phyloP scores from a whole-genome alignment of 2,888 invertebrate species.

The Xiphydria camelus region DNA sequence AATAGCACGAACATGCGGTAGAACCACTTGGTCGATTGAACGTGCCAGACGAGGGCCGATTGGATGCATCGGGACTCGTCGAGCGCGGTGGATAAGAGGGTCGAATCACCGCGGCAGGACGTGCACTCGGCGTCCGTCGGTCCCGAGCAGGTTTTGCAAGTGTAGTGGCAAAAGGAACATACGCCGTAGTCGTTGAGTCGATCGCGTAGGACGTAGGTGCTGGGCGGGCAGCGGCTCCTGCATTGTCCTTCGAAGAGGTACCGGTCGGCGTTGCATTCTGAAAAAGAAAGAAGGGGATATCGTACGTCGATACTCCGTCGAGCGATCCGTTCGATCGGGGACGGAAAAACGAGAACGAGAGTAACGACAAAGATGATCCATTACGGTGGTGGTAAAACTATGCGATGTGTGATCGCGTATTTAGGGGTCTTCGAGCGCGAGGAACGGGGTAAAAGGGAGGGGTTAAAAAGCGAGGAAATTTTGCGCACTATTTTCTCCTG shows the following conservation, averaged over 20 bases:
- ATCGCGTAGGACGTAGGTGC: constrained; percentile 38
- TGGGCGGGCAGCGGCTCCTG: constrained; percentile 63
- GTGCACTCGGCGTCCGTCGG: constrained; percentile 72
- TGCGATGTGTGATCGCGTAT: too few species aligned
- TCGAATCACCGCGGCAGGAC: constrained; percentile 70
- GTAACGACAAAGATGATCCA: too few species aligned
- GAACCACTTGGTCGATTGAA: constrained; percentile 44
- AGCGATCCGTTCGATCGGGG: constrained; percentile 43
- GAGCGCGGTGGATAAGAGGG: constrained; percentile 43
- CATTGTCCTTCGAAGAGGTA: constrained; percentile 67
- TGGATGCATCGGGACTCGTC: constrained; percentile 36
- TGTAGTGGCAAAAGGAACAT: constrained; percentile 74
- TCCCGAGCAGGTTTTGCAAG: constrained; percentile 72
- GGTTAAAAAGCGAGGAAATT: too few species aligned
- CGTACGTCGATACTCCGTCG: constrained; percentile 42
- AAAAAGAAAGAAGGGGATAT: constrained; percentile 56
- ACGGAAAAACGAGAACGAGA: not conserved
- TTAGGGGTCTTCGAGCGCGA: too few species aligned
- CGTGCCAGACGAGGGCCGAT: constrained; percentile 41
- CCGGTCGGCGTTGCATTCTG: constrained; percentile 70
- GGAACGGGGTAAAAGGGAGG: too few species aligned
- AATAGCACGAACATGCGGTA: constrained; percentile 40
- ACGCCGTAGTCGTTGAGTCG: constrained; percentile 52
- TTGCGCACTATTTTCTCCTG: too few species aligned
- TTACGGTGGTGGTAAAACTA: too few species aligned